Base-by-base conservation (phyloP, 2,797 vertebrate genomes). In the Crypturellus tataupa region DNA sequence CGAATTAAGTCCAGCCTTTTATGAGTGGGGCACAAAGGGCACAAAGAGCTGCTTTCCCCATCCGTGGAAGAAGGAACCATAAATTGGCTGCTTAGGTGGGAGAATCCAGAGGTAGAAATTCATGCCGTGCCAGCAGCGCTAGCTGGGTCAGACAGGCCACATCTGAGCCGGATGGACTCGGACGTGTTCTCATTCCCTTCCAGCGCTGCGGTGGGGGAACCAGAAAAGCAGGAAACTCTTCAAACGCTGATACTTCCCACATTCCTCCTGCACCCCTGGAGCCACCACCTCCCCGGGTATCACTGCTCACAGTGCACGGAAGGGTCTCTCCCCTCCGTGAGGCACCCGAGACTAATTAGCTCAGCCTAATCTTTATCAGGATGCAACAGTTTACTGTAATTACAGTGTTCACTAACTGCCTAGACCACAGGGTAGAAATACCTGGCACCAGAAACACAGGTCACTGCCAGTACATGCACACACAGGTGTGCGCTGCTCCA, bases 1-100 rank as follows among this genome's bases (percentile, higher is more conserved):
- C 77, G 80, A 96, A 93, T 86, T 92, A 96, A 95, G 82, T 37
- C 55, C 90, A 93, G 80, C 82, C 67, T 95, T 93, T 90, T 90
- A 94, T 8, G 71, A 95, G 92, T 79, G 59, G 84, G 91, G 88
- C 79, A 90, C 59, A 87, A 87, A 91, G 93, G 91, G 84, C 84
- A 92, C 42, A 72, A 23, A 77, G 76, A 87, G 49, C 83, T 83
- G 78, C 90, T 95, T 88, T 80, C 75, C 63, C 87, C 64, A 75
- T 68, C 94, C 68, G 70, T 77, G 51, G 71, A 63, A 83, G 89
- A 93, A 91, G 83, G 60, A 80, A 39, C 77, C 60, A 86, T 91
- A 97, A 97, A 96, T 94, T 94, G 71, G 87, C 80, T 95, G 75
- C 85, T 93, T 82, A 65, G 62, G 62, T 84, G 70, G 65, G 80